phyloP scores from a whole-genome alignment of 2,113 vertebrate genomes.

The Thomomys bottae region DNA sequence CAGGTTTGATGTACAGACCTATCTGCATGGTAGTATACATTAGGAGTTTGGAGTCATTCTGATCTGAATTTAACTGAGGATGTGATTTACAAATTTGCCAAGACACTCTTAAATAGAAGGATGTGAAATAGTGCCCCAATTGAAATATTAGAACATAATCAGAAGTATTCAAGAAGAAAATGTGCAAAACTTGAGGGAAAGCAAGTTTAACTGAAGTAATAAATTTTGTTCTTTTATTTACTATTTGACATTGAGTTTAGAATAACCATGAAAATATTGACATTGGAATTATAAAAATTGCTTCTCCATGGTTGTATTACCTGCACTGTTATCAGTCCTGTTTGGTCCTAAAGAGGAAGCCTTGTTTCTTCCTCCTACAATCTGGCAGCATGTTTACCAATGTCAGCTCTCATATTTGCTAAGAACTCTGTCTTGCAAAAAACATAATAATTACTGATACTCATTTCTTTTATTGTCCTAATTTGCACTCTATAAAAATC shows the following conservation, averaged over 20 bases:
- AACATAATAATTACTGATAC: background rate
- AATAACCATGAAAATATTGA: background rate
- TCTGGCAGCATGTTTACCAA: background rate
- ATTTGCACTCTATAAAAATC: background rate
- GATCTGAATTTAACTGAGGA: background rate
- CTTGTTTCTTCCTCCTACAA: no score
- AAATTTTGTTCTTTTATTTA: background rate
- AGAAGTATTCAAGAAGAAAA: background rate
- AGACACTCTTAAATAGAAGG: no score
- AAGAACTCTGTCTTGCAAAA: background rate
- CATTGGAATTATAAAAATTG: background rate
- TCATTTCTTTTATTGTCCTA: slow-evolving; percentile 17
- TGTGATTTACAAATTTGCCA: no score
- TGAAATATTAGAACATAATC: no score
- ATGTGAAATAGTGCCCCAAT: no score
- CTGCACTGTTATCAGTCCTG: no score
- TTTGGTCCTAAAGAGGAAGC: no score
- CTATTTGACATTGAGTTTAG: background rate
- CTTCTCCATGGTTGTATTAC: background rate
- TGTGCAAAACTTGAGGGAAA: background rate
- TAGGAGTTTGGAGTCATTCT: background rate
- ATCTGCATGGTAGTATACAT: background rate
- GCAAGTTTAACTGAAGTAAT: background rate
- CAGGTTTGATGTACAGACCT: background rate
- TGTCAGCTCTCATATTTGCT: background rate